Conservation (phyloP, 2,888 invertebrate genomes). For the Drosophila greeni region DNA sequence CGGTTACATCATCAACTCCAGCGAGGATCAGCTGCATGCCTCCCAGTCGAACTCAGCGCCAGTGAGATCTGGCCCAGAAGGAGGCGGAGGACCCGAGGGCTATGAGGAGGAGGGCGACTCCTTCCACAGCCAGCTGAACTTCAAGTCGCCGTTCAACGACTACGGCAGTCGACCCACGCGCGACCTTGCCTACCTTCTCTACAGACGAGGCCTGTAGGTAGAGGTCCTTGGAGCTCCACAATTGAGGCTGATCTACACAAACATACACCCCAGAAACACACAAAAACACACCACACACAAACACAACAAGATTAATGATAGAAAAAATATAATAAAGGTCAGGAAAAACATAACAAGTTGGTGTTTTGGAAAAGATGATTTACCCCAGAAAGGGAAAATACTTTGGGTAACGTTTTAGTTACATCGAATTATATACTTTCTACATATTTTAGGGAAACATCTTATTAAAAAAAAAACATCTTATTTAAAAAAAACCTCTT, state of each 20-base stretch:
- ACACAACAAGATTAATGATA: background rate
- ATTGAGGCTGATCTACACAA: constrained; percentile 17
- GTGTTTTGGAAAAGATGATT: background rate
- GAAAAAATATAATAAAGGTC: constrained; percentile 7
- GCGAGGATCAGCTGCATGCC: constrained; percentile 58
- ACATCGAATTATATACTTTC: background rate
- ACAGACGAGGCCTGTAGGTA: constrained; percentile 58
- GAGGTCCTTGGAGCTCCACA: background rate
- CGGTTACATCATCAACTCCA: constrained; percentile 51
- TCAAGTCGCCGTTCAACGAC: constrained; percentile 64
- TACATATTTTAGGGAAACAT: background rate
- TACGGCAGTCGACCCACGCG: constrained; percentile 61
- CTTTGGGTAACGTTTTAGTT: background rate
- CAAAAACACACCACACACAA: constrained; percentile 4
- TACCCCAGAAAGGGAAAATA: no score
- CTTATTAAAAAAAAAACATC: background rate
- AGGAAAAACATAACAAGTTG: background rate
- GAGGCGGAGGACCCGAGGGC: background rate
- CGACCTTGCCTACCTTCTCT: constrained; percentile 59
- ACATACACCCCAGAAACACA: background rate
- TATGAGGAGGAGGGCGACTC: constrained; percentile 27
- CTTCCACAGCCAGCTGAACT: constrained; percentile 52
- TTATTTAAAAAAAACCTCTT: no score
- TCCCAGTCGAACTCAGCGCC: constrained; percentile 43
- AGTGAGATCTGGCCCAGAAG: constrained; percentile 7